Conservation (phyloP, 2,888 invertebrate species). For the Archips crataeganus region DNA sequence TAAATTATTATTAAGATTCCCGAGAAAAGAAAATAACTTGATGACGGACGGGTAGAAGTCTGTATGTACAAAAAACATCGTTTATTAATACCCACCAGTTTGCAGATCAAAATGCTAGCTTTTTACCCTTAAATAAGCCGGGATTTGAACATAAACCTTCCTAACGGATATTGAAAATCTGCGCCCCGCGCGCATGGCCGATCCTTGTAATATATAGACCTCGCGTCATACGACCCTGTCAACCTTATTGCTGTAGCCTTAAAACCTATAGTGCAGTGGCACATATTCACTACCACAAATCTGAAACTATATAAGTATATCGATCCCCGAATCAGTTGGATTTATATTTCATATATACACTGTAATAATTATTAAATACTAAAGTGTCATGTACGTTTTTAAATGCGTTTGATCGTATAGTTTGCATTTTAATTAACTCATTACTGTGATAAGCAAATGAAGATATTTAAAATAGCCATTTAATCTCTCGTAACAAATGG, state of each 20-base stretch:
- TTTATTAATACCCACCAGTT: conserved; percentile 17
- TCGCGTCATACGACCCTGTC: conserved; percentile 1
- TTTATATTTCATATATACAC: conserved; percentile 30
- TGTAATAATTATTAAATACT: conserved; percentile 18
- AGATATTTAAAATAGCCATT: too few relatives aligned
- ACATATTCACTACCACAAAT: not conserved
- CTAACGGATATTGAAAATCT: conserved; percentile 63
- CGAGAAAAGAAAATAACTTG: not conserved
- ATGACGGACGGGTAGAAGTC: not conserved
- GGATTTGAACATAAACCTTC: conserved; percentile 38
- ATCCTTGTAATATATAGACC: conserved; percentile 19
- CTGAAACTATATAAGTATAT: conserved; percentile 15
- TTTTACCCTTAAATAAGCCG: conserved; percentile 34
- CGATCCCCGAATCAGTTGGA: conserved; percentile 26
- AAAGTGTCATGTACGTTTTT: not conserved
- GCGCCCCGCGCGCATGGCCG: conserved; percentile 39
- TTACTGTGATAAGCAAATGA: not conserved
- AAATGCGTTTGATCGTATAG: not conserved
- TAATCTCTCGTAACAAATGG: too few relatives aligned
- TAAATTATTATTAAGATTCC: too few relatives aligned
- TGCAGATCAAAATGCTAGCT: conserved; percentile 21
- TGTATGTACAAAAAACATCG: not conserved
- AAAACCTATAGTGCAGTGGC: conserved; percentile 16
- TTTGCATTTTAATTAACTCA: not conserved
- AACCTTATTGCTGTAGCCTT: conserved; percentile 9